A percentile compares a stretch with the other conserved stretches of the same genome.
phyloP scores from a whole-genome alignment of 2,797 vertebrate species.

The Molossus molossus region DNA sequence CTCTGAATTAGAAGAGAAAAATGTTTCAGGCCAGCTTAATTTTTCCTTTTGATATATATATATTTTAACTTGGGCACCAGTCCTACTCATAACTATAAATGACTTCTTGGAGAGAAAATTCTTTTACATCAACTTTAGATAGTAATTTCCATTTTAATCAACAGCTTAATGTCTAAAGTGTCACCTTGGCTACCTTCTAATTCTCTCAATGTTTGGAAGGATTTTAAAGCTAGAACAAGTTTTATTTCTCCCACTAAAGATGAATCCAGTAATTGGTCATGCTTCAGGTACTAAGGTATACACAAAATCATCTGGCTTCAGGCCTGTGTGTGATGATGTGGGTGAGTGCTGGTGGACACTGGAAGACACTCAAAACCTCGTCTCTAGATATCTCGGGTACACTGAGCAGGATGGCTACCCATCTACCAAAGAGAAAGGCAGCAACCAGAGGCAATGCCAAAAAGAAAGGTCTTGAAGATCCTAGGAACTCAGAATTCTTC shows the following conservation, averaged over 20 bases:
- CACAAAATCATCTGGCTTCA: constrained; percentile 94
- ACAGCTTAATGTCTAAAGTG: constrained; percentile 93
- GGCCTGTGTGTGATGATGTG: constrained; percentile 95
- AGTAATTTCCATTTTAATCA: constrained; percentile 97
- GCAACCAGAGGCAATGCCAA: constrained; percentile 94
- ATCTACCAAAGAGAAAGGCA: constrained; percentile 92
- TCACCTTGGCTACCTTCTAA: constrained; percentile 93
- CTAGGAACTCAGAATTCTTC: constrained; percentile 96
- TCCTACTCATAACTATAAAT: background rate
- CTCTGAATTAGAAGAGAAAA: background rate
- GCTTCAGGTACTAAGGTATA: constrained; percentile 95
- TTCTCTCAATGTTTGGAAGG: constrained; percentile 91
- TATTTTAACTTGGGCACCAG: background rate
- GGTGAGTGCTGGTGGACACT: constrained; percentile 95
- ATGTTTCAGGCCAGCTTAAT: background rate
- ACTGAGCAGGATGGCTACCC: constrained; percentile 95
- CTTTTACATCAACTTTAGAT: constrained; percentile 87
- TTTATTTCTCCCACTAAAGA: constrained; percentile 94
- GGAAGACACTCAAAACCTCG: constrained; percentile 95
- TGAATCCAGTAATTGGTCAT: constrained; percentile 94
- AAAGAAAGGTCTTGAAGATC: constrained; percentile 95
- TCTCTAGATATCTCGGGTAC: constrained; percentile 94
- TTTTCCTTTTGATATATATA: background rate
- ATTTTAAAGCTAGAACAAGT: constrained; percentile 95
- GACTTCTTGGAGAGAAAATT: background rate